Percentiles rank a stretch among this genome's conserved stretches.
Evolutionary conservation across 2,888 invertebrate species (phyloP).

Genomic region (Spodoptera exigua): DNA sequence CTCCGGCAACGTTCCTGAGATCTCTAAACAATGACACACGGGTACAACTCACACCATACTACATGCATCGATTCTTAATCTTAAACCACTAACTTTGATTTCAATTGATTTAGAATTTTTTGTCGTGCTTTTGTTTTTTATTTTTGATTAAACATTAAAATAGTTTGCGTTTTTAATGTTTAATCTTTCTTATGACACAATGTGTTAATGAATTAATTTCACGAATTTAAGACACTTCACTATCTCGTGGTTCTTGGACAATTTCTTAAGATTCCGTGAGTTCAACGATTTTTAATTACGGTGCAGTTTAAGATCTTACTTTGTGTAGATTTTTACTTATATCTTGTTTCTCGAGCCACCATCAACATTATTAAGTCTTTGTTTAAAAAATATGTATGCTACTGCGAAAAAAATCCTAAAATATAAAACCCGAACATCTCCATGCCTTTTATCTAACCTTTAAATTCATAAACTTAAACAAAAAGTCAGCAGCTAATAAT

Average conservation of each 20-base stretch:
- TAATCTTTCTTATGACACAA: slow-evolving; percentile 31
- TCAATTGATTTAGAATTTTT: slow-evolving; percentile 35
- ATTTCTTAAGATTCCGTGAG: slow-evolving; percentile 50
- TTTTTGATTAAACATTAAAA: too few species aligned
- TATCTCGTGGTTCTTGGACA: slow-evolving; percentile 48
- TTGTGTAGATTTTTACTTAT: too few species aligned
- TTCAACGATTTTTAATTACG: slow-evolving; percentile 46
- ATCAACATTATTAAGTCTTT: too few species aligned
- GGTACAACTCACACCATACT: slow-evolving; percentile 62
- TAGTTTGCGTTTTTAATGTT: too few species aligned
- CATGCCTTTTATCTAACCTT: slow-evolving; percentile 3
- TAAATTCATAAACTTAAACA: slow-evolving; percentile 8
- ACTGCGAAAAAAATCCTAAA: not conserved
- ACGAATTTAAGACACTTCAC: slow-evolving; percentile 52
- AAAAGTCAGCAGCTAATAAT: slow-evolving; percentile 37
- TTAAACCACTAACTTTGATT: slow-evolving; percentile 37
- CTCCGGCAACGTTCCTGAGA: slow-evolving; percentile 83
- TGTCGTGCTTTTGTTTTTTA: too few species aligned
- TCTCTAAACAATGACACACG: slow-evolving; percentile 87
- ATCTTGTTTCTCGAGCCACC: too few species aligned
- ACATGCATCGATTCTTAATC: slow-evolving; percentile 61
- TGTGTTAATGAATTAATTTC: slow-evolving; percentile 48
- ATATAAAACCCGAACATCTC: not conserved
- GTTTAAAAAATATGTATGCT: too few species aligned
- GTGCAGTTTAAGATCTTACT: slow-evolving; percentile 30